Evolutionary conservation across 1,140 invertebrate genomes (phyloP).

Genomic region (Drosophila kohkoa): DNA sequence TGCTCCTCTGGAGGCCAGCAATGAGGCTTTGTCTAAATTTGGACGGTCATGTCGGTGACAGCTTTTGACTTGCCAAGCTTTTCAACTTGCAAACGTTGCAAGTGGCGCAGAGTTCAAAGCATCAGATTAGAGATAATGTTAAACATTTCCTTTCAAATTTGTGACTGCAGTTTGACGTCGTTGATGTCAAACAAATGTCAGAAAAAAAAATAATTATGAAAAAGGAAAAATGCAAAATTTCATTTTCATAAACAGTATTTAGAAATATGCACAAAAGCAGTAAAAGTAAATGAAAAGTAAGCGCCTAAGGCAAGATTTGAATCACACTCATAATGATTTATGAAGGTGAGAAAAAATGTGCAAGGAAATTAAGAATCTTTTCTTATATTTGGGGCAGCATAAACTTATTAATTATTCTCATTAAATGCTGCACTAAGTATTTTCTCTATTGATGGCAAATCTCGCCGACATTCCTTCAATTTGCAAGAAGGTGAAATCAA

Average conservation of each 20-base stretch:
- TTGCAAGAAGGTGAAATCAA: conserved; percentile 68
- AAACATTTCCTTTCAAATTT: conserved; percentile 80
- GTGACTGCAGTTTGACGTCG: conserved; percentile 27
- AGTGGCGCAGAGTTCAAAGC: conserved; percentile 79
- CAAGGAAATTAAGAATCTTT: no score
- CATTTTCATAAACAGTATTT: conserved; percentile 17
- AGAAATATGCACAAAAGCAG: conserved; percentile 5
- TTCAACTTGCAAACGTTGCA: conserved; percentile 57
- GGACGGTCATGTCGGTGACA: conserved; percentile 79
- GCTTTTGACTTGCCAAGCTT: conserved; percentile 73
- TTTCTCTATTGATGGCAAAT: background rate
- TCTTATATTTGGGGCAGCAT: no score
- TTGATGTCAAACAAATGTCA: conserved; percentile 8
- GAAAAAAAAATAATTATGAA: conserved; percentile 47
- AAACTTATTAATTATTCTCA: no score
- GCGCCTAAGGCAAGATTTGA: background rate
- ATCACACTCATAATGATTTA: background rate
- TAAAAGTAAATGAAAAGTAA: conserved; percentile 33
- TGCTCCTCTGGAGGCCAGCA: conserved; percentile 73
- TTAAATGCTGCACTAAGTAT: no score
- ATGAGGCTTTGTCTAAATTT: conserved; percentile 80
- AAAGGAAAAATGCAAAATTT: conserved; percentile 23
- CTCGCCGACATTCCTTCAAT: conserved; percentile 12
- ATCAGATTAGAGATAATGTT: conserved; percentile 78
- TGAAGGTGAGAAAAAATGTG: background rate